phyloP scores from a whole-genome alignment of 2,888 invertebrate species.

The Pardosa pseudoannulata region DNA sequence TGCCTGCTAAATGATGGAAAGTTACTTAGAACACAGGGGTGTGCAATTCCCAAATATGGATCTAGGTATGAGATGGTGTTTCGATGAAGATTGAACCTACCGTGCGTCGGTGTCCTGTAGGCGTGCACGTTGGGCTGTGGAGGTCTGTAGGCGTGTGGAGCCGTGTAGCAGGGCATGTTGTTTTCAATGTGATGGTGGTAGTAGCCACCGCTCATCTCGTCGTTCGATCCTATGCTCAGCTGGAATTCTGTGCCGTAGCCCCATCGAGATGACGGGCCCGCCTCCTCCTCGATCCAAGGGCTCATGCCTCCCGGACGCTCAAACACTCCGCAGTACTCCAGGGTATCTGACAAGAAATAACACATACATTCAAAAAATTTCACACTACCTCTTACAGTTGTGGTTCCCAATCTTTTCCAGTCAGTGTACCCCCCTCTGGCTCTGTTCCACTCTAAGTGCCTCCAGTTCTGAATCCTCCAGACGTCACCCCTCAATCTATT shows the following conservation, averaged over 20 bases:
- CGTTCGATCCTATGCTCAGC: slow-evolving; percentile 38
- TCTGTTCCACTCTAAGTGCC: too few species aligned
- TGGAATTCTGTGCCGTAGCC: slow-evolving; percentile 53
- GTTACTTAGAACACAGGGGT: too few species aligned
- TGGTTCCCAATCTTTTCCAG: too few species aligned
- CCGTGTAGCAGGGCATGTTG: slow-evolving; percentile 31
- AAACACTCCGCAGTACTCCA: slow-evolving; percentile 52
- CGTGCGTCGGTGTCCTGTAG: slow-evolving; percentile 30
- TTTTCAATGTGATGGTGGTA: slow-evolving; percentile 32
- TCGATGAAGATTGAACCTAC: too few species aligned
- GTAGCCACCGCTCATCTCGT: slow-evolving; percentile 19
- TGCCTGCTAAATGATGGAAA: too few species aligned
- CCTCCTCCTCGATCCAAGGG: slow-evolving; percentile 35
- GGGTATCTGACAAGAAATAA: not conserved
- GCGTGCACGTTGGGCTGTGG: slow-evolving; percentile 13
- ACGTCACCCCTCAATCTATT: too few species aligned
- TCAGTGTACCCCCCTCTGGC: too few species aligned
- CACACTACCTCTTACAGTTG: too few species aligned
- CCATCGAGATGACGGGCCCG: slow-evolving; percentile 31
- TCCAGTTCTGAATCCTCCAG: too few species aligned
- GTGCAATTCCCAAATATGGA: too few species aligned
- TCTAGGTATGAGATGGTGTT: too few species aligned
- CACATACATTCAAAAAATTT: too few species aligned
- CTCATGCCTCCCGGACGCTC: slow-evolving; percentile 29
- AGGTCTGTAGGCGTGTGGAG: slow-evolving; percentile 18